Base-by-base conservation (phyloP, 2,113 vertebrate genomes). In the Pheucticus melanocephalus region DNA sequence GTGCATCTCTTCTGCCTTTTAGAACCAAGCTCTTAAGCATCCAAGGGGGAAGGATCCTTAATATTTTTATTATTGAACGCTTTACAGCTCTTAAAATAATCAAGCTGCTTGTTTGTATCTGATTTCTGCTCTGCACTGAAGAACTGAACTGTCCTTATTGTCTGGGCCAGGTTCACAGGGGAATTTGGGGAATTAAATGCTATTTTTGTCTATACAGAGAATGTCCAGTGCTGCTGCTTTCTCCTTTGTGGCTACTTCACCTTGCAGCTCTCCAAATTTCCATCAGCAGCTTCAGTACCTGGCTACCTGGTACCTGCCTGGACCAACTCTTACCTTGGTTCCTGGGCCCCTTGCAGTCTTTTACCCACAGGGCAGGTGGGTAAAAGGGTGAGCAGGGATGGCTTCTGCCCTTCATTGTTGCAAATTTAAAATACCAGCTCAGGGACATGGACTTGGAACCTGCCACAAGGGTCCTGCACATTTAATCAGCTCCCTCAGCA, bases 381-480 rank as follows among this genome's bases (percentile, higher is more conserved):
- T 50, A 15, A 15, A 15, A 50, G 24, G 48, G 8, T 3, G 5
- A 42, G 18, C 9, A 79, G n/a, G 7, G 42, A 30, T 17, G 37
- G 11, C 31, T 83, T 89, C 45, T 91, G 35, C 24, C 42, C n/a
- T 60, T n/a, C n/a, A 9, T 3, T 27, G 5, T 1, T 28, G 15
- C 33, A 61, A 44, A 65, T 63, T 37, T 17, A 28, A 54, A 56
- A 73, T 1, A 4, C 22, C 50, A 42, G 11, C 3, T 4, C 19
- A 6, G n/a, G 23, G 21, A 54, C 1, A 0, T 2, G 12, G 82
- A 21, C 5, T 20, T 82, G 70, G 65, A 80, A 31, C 31, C 12
- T 22, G 4, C 27, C 2, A 0, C 33, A 20, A 35, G 39, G 42
- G 22, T 35, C 30, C 57, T 64, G 9, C 15, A 4, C 0, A 1